Base-by-base conservation (phyloP, 2,888 invertebrate species). In the Eilema griseolum region DNA sequence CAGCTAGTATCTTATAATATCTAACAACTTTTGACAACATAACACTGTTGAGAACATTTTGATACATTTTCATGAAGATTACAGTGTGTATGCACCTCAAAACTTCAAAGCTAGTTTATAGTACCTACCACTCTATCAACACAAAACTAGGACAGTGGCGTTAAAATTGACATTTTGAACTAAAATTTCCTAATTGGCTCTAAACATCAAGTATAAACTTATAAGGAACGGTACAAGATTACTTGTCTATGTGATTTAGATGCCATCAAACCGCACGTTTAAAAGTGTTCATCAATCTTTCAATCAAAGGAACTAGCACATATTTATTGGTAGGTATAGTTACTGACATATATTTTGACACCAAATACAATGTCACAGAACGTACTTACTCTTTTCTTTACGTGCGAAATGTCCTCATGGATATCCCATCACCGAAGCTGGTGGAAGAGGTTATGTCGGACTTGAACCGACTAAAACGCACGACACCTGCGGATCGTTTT, bases 121-220 rank as follows among this genome's bases (percentile, higher is more conserved):
- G n/a, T n/a, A n/a, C n/a, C 24, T 41, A 41, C 23, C 28, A 56
- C 24, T 23, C 26, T 62, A 12, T 41, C 16, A 46, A 46, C 57
- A 23, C 26, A 62, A 66, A 72, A 46, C 56, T 73, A 41, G 67
- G 57, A 26, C 69, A 66, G 20, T 12, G 12, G 24, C 67, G 70
- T 75, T 73, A 74, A 71, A 72, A 66, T 64, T 77, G 73, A 69
- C 75, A 77, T 71, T 68, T 68, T 61, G 67, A 60, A 57, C 71
- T 70, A 66, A 71, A 78, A 78, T 71, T 64, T 77, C 77, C 71
- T 73, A 78, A 78, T 74, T 74, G 71, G 69, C 65, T 66, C 24
- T 26, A 66, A 57, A 24, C 20, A 31, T 65, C 56, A 20, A 24
- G 57, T 57, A 57, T 24, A 31, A 23, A 56, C 57, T 33, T 37